These are phyloP conservation scores for Ceratoteleas bidentatus DNA, from an alignment of 1,140 invertebrate genomes.

Conservation along the genomic window DNA sequence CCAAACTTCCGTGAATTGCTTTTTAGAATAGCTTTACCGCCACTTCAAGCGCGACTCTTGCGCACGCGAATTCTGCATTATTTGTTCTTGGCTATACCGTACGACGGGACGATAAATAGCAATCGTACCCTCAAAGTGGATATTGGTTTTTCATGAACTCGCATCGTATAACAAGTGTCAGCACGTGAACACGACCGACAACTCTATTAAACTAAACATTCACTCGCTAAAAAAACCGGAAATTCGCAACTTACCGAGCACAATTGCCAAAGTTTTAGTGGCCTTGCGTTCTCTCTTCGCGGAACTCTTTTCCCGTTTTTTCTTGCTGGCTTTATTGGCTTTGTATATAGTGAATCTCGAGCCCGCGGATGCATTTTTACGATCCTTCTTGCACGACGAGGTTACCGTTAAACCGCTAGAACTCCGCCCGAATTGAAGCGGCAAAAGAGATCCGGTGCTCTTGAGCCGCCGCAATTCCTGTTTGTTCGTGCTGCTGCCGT, in stretches of 20 bases:
- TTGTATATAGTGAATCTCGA: constrained; percentile 95
- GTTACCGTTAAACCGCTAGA: constrained; percentile 71
- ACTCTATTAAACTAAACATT: constrained; percentile 24
- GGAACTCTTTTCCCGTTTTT: constrained; percentile 96
- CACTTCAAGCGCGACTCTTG: too few species aligned
- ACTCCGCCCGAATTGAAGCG: constrained; percentile 73
- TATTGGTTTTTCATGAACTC: constrained; percentile 21
- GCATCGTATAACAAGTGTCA: constrained; percentile 21
- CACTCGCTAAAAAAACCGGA: constrained; percentile 18
- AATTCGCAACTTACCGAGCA: constrained; percentile 88
- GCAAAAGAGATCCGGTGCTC: constrained; percentile 74
- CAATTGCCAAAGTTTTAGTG: constrained; percentile 99
- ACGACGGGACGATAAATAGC: constrained; percentile 10
- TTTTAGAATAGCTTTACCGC: too few species aligned
- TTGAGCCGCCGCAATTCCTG: constrained; percentile 77
- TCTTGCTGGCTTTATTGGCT: constrained; percentile 95
- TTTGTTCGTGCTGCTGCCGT: constrained; percentile 73
- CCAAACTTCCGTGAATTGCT: too few species aligned
- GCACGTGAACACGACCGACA: constrained; percentile 10
- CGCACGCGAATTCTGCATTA: too few species aligned
- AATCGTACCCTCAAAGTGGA: constrained; percentile 11
- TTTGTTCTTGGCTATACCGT: background rate
- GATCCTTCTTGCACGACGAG: constrained; percentile 84
- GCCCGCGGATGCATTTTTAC: constrained; percentile 84
- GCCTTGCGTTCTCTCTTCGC: constrained; percentile 98